These are phyloP conservation scores for Choristoneura fumiferana DNA, from an alignment of 1,140 invertebrate species.

Conservation along the genomic window DNA sequence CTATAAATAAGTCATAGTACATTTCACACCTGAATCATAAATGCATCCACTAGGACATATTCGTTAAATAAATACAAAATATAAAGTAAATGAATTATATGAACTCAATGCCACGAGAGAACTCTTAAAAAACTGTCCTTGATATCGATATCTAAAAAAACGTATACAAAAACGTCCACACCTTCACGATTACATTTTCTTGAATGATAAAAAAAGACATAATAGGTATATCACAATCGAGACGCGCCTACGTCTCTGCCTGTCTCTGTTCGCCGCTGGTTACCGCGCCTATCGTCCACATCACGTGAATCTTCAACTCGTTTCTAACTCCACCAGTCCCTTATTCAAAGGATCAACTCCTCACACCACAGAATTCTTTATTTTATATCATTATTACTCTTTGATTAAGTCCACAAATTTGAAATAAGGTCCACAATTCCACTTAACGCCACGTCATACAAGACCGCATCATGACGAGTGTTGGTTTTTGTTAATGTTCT, in stretches of 20 bases:
- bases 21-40: too few relatives aligned
- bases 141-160: conserved; percentile 58
- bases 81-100: neutral
- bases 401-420: conserved; percentile 75
- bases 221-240: conserved; percentile 48
- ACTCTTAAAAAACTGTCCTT: conserved; percentile 51
- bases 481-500: conserved; percentile 62
- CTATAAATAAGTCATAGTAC: too few relatives aligned
- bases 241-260: conserved; percentile 28
- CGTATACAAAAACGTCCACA: conserved; percentile 73
- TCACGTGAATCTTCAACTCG: conserved; percentile 23
- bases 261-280: neutral
- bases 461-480: conserved; percentile 51
- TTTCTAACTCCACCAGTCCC: conserved; percentile 53
- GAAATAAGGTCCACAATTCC: conserved; percentile 74
- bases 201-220: conserved; percentile 69
- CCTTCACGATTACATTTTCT: conserved; percentile 62
- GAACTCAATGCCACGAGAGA: conserved; percentile 69
- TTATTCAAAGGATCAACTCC: conserved; percentile 66
- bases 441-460: conserved; percentile 50
- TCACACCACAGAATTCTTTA: conserved; percentile 74
- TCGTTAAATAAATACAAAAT: neutral
- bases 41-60: too few relatives aligned
- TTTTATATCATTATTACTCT: conserved; percentile 72
- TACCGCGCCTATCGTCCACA: neutral